Conservation (phyloP, 1,140 invertebrate genomes). For the Listronotus bonariensis region DNA sequence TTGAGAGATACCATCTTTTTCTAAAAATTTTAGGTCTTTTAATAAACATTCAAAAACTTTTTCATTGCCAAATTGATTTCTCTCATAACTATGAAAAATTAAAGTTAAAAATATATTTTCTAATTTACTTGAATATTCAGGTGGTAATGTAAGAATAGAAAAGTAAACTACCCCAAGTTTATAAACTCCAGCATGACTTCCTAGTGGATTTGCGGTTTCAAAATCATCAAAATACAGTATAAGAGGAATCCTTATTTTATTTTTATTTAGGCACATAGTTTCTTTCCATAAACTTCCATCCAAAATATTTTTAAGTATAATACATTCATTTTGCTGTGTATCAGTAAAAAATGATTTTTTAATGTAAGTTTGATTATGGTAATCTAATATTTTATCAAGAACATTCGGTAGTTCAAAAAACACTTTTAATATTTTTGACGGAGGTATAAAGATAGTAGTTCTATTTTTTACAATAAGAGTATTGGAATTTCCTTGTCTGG, state of each 20-base stretch:
- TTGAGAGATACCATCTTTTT: background rate
- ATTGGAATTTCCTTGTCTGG: background rate
- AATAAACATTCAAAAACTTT: background rate
- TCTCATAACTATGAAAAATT: background rate
- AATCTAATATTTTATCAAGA: slow-evolving; percentile 7
- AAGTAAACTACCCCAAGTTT: background rate
- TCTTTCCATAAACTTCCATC: background rate
- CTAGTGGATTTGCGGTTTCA: slow-evolving; percentile 6
- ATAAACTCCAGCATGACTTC: slow-evolving; percentile 8
- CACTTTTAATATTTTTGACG: slow-evolving; percentile 10
- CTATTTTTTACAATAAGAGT: slow-evolving; percentile 11
- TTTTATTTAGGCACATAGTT: background rate
- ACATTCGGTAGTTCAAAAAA: slow-evolving; percentile 6
- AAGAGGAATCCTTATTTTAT: background rate
- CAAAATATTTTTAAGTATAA: no score
- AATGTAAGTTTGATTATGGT: slow-evolving; percentile 6
- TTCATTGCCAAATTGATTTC: slow-evolving; percentile 1
- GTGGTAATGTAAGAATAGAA: background rate
- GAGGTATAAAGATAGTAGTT: slow-evolving; percentile 8
- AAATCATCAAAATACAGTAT: slow-evolving; percentile 3
- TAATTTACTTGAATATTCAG: slow-evolving; percentile 2
- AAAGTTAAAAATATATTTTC: slow-evolving; percentile 7
- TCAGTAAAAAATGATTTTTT: background rate
- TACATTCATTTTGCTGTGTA: no score
- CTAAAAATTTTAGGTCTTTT: background rate